Evolutionary conservation across 2,113 vertebrate genomes (phyloP).

Genomic region (Meles meles): DNA sequence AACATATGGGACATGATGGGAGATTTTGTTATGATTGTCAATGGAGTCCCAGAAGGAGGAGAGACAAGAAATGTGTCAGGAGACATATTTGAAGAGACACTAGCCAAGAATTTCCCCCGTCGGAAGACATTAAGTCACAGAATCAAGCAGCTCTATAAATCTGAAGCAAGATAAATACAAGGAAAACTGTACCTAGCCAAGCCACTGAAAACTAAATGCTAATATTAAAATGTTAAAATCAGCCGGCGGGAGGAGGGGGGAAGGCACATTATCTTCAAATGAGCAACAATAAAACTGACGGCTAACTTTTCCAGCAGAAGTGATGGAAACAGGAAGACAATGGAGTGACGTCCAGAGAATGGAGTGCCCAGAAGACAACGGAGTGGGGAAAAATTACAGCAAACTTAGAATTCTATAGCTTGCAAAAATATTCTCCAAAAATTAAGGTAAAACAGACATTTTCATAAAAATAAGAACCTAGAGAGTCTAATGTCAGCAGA

Average conservation of each 20-base stretch:
- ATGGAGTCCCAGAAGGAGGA: not conserved
- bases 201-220: constrained; percentile 6
- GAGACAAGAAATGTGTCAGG: not conserved
- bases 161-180: not conserved
- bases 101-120: not conserved
- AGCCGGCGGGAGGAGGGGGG: not conserved
- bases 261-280: constrained; percentile 1
- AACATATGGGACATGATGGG: not conserved
- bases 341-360: not conserved
- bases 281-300: constrained; percentile 10
- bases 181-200: constrained; percentile 1
- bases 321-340: constrained; percentile 2
- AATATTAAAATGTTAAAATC: constrained; percentile 27
- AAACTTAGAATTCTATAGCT: not conserved
- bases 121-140: not conserved
- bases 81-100: not conserved
- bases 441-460: not conserved
- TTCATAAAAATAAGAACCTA: constrained; percentile 22
- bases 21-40: not conserved
- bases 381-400: not conserved
- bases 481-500: not conserved
- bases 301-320: not conserved
- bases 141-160: constrained; percentile 27
- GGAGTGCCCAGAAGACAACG: not conserved
- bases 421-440: constrained; percentile 36